Percentiles rank a stretch among this genome's conserved stretches.
Conservation (phyloP, 1,140 invertebrate genomes). For the Lucilia cuprina region DNA sequence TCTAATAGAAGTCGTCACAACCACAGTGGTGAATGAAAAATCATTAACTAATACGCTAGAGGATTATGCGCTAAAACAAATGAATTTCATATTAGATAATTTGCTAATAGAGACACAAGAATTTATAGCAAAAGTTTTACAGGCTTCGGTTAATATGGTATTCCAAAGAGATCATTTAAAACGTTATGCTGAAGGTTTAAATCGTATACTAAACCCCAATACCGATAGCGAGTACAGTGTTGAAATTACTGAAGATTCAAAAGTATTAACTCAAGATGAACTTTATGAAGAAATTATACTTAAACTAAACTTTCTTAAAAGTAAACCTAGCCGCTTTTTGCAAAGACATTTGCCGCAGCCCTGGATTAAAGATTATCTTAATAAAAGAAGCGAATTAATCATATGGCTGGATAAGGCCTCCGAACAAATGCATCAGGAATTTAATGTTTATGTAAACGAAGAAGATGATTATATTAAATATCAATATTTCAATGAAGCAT, state of each 20-base stretch:
- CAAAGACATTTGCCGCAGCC: background rate
- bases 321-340: background rate
- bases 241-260: background rate
- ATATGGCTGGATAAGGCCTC: slow-evolving; percentile 14
- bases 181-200: slow-evolving; percentile 19
- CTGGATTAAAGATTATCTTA: background rate
- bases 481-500: slow-evolving; percentile 11
- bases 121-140: background rate
- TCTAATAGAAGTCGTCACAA: too few species aligned
- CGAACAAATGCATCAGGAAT: slow-evolving; percentile 3
- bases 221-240: background rate
- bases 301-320: slow-evolving; percentile 2
- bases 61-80: slow-evolving; percentile 21
- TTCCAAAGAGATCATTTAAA: background rate
- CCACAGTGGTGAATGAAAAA: background rate
- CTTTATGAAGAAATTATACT: background rate
- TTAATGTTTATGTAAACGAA: background rate
- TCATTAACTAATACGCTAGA: background rate
- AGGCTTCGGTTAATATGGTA: background rate
- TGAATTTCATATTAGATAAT: slow-evolving; percentile 23
- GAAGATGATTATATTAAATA: slow-evolving; percentile 12
- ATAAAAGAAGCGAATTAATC: background rate
- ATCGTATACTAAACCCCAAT: background rate
- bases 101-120: background rate
- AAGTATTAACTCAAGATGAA: background rate